These are phyloP conservation scores for Oriolus oriolus DNA, from an alignment of 2,113 vertebrate species.

Conservation along the genomic window DNA sequence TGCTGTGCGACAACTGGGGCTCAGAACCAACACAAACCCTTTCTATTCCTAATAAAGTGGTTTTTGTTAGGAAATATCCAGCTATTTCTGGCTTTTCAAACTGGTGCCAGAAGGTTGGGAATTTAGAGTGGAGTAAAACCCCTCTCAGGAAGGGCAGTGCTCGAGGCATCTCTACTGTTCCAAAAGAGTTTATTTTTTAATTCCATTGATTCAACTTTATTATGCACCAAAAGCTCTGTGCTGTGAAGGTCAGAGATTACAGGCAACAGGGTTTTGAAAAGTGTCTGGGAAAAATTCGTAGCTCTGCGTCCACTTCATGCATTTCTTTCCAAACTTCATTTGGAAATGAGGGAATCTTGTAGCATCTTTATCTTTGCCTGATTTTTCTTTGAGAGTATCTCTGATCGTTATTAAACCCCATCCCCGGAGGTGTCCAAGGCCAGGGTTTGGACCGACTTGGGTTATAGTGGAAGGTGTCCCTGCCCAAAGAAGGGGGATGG, in stretches of 20 bases:
- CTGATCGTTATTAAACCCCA: background rate
- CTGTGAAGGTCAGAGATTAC: background rate
- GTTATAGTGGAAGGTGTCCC: background rate
- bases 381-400: background rate
- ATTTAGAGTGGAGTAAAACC: background rate
- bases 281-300: background rate
- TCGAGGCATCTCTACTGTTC: background rate
- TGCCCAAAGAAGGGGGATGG: background rate
- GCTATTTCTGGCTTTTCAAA: background rate
- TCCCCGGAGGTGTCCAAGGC: background rate
- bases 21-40: background rate
- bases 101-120: background rate
- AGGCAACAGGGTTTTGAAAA: accelerated
- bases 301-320: accelerated
- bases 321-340: background rate
- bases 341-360: background rate
- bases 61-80: background rate
- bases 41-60: background rate
- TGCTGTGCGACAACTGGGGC: background rate
- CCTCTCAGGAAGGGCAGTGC: background rate
- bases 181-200: background rate
- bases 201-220: background rate
- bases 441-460: background rate
- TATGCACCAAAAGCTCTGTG: background rate
- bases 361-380: accelerated